These are phyloP conservation scores for Chaetophractus vellerosus DNA, from an alignment of 2,797 vertebrate species.

Conservation along the genomic window DNA sequence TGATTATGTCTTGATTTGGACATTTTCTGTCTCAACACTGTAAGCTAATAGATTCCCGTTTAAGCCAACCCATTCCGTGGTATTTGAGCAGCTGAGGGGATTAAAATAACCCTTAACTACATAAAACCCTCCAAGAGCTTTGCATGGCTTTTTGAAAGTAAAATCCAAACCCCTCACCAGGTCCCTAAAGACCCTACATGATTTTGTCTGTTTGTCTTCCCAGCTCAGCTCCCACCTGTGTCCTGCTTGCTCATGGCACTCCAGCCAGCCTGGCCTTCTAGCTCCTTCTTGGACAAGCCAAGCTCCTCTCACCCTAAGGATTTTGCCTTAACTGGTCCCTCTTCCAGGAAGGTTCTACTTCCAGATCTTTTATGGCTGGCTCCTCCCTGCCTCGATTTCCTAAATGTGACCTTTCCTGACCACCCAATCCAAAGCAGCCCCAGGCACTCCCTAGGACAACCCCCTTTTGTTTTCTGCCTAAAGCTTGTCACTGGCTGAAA, in stretches of 20 bases:
- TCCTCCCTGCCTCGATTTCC: neutral
- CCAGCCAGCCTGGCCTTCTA: too few relatives aligned
- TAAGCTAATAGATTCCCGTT: too few relatives aligned
- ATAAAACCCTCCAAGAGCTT: neutral
- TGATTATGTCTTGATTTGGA: too few relatives aligned
- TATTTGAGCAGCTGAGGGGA: too few relatives aligned
- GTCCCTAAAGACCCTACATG: too few relatives aligned
- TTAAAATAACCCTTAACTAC: neutral
- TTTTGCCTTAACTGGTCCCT: neutral
- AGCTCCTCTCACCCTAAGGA: accelerated
- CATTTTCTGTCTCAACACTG: too few relatives aligned
- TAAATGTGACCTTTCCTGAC: neutral
- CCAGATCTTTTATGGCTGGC: neutral
- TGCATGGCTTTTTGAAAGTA: neutral
- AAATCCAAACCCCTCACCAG: neutral
- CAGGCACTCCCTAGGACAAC: accelerated
- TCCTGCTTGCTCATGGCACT: neutral
- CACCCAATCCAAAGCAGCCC: neutral
- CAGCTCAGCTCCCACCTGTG: neutral
- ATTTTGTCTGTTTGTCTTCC: accelerated
- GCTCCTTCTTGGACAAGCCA: too few relatives aligned
- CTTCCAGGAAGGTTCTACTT: neutral
- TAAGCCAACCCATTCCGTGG: too few relatives aligned
- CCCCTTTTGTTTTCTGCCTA: neutral
- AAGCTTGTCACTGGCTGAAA: neutral